These are phyloP conservation scores for Lottia gigantea DNA, from an alignment of 2,888 invertebrate genomes.

Conservation along the genomic window DNA sequence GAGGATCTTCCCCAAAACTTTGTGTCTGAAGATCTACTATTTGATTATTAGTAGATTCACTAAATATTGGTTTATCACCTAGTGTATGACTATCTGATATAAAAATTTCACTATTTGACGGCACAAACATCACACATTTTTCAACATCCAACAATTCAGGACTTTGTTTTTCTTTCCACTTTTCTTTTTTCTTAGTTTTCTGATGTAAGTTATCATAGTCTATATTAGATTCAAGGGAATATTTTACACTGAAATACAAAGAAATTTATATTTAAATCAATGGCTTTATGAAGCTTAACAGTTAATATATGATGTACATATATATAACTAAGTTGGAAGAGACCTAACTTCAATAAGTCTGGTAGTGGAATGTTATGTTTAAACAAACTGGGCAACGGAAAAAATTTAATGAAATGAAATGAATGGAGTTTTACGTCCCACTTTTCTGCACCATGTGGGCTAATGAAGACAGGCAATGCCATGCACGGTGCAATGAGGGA, in stretches of 20 bases:
- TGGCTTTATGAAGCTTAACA: too few relatives aligned
- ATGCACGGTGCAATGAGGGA: too few relatives aligned
- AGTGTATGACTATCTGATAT: conserved; percentile 2
- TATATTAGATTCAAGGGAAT: conserved; percentile 4
- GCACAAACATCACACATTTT: background rate
- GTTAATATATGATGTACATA: too few relatives aligned
- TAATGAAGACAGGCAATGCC: too few relatives aligned
- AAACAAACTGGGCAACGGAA: too few relatives aligned
- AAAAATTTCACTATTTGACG: background rate
- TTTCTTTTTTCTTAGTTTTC: conserved; percentile 5
- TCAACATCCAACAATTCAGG: background rate
- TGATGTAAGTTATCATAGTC: conserved; percentile 7
- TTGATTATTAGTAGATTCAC: background rate
- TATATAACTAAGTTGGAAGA: too few relatives aligned
- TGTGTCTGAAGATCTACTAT: background rate
- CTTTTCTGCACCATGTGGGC: too few relatives aligned
- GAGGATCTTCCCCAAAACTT: background rate
- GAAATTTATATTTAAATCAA: too few relatives aligned
- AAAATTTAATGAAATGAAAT: too few relatives aligned
- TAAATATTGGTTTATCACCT: background rate
- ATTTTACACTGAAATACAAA: background rate
- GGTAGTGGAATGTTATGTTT: background rate
- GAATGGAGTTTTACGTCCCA: too few relatives aligned
- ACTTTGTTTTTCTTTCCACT: conserved; percentile 5
- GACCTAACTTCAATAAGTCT: conserved; percentile 4